Percentiles rank a stretch among this genome's conserved stretches.
Conservation (phyloP, 2,888 invertebrate genomes). For the Cheilosia scutellata region DNA sequence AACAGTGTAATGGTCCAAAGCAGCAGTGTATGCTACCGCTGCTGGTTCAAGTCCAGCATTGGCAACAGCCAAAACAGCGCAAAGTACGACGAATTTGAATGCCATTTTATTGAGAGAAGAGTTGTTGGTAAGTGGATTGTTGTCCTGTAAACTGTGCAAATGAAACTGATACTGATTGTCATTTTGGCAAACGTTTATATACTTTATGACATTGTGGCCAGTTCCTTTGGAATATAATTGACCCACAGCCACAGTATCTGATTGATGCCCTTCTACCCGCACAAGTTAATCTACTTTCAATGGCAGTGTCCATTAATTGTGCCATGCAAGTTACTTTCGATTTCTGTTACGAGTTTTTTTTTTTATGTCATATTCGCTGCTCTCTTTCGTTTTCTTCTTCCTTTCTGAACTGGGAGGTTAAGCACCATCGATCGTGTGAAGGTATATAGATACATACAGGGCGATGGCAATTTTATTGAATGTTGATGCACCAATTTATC, state of each 20-base stretch:
- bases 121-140: slow-evolving; percentile 53
- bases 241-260: slow-evolving; percentile 4
- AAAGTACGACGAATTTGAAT: slow-evolving; percentile 86
- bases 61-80: slow-evolving; percentile 87
- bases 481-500: neutral
- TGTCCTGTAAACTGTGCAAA: slow-evolving; percentile 50
- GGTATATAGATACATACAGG: neutral
- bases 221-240: slow-evolving; percentile 35
- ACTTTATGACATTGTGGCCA: slow-evolving; percentile 15
- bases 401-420: slow-evolving; percentile 10
- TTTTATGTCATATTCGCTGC: neutral
- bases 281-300: slow-evolving; percentile 58
- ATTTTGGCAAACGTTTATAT: slow-evolving; percentile 50
- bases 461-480: neutral
- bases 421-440: neutral
- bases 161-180: slow-evolving; percentile 62
- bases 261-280: slow-evolving; percentile 29
- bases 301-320: slow-evolving; percentile 63
- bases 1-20: slow-evolving; percentile 77
- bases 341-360: slow-evolving; percentile 52
- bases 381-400: slow-evolving; percentile 7
- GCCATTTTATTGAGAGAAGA: slow-evolving; percentile 78
- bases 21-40: slow-evolving; percentile 75
- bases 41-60: slow-evolving; percentile 85
- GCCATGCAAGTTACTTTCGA: slow-evolving; percentile 61